Evolutionary conservation across 2,797 vertebrate species (phyloP).

Genomic region (Nannoperca australis): DNA sequence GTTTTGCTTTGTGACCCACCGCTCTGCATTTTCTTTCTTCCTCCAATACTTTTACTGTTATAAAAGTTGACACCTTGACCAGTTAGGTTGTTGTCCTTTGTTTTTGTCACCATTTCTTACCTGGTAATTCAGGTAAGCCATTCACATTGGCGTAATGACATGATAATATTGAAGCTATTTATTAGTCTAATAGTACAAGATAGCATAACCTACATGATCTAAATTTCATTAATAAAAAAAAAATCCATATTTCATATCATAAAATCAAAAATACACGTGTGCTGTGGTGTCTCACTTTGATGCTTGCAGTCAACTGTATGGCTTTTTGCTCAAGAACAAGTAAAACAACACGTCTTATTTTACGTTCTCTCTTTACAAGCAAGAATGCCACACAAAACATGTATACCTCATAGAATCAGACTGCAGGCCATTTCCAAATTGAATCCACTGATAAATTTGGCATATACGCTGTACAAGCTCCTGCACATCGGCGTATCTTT

Average conservation of each 20-base stretch:
- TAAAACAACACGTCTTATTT: slow-evolving; percentile 7
- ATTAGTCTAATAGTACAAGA: slow-evolving; percentile 1
- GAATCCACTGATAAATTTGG: not conserved
- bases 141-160: slow-evolving; percentile 1
- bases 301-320: slow-evolving; percentile 5
- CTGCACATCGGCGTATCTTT: not conserved
- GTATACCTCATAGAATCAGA: slow-evolving; percentile 40
- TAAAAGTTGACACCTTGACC: slow-evolving; percentile 10
- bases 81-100: slow-evolving; percentile 10
- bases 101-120: slow-evolving; percentile 7
- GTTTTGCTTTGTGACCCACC: slow-evolving; percentile 31
- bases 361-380: slow-evolving; percentile 1
- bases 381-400: slow-evolving; percentile 14
- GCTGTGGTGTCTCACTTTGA: slow-evolving; percentile 18
- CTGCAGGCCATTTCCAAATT: not conserved
- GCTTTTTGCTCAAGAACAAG: slow-evolving; percentile 2
- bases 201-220: slow-evolving; percentile 6
- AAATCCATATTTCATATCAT: slow-evolving; percentile 3
- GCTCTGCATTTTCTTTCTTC: slow-evolving; percentile 22
- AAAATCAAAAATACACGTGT: slow-evolving; percentile 1
- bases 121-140: slow-evolving; percentile 10
- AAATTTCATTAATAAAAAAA: slow-evolving; percentile 3
- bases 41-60: slow-evolving; percentile 16
- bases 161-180: not conserved
- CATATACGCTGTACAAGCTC: not conserved